Percentiles rank a stretch among this genome's conserved stretches.
phyloP scores from a whole-genome alignment of 2,113 vertebrate genomes.

The Porphyrio hochstetteri region DNA sequence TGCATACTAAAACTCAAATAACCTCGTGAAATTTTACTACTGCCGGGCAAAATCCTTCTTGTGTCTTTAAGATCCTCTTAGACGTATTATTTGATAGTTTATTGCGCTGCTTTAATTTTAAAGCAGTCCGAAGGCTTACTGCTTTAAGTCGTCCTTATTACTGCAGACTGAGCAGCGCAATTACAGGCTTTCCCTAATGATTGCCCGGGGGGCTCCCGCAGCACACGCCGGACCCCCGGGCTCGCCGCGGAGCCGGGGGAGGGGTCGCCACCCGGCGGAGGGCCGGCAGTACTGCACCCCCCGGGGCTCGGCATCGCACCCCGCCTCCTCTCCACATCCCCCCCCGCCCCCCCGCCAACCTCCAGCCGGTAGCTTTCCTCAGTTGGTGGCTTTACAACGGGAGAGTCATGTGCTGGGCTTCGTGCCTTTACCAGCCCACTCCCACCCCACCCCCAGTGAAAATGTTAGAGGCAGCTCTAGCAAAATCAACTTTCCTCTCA shows the following conservation, averaged over 20 bases:
- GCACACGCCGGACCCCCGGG: fast-evolving
- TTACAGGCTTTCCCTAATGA: background rate
- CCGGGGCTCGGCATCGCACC: too few relatives aligned
- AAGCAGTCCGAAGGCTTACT: background rate
- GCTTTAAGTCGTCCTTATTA: background rate
- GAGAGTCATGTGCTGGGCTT: fast-evolving
- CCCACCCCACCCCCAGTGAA: too few relatives aligned
- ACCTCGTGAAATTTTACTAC: background rate
- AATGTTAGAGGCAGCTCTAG: background rate
- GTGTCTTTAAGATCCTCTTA: background rate
- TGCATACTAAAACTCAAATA: background rate
- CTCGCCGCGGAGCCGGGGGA: background rate
- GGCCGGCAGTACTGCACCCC: background rate
- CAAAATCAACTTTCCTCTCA: fast-evolving
- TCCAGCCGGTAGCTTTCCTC: background rate
- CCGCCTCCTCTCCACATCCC: too few relatives aligned
- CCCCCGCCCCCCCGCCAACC: too few relatives aligned
- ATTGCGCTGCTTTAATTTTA: background rate
- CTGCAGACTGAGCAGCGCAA: background rate
- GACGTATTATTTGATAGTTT: background rate
- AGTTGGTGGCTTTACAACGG: fast-evolving
- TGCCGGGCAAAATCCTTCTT: background rate
- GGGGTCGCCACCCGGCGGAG: background rate
- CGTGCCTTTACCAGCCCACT: fast-evolving
- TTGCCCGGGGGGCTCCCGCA: background rate